These are phyloP conservation scores for Drosophila pseudoobscura DNA, from an alignment of 1,140 invertebrate species.

Conservation along the genomic window DNA sequence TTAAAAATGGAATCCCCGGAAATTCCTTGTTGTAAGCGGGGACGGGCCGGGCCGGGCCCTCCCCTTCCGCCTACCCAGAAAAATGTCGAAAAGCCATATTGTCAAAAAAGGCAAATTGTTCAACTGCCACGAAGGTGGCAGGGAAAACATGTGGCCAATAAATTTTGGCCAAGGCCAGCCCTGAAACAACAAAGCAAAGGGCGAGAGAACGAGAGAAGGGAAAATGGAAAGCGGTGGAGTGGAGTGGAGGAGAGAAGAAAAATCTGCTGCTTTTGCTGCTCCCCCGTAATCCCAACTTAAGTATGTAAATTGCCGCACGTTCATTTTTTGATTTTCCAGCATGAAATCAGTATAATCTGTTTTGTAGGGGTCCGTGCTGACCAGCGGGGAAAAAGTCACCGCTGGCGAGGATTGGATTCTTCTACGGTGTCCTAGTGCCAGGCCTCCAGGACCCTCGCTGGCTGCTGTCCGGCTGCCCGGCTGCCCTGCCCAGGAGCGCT, in stretches of 20 bases:
- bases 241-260: background rate
- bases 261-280: constrained; percentile 19
- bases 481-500: constrained; percentile 64
- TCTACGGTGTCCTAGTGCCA: constrained; percentile 8
- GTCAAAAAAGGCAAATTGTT: constrained; percentile 72
- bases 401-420: constrained; percentile 34
- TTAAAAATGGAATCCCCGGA: constrained; percentile 77
- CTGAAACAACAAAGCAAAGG: constrained; percentile 18
- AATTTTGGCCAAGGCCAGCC: constrained; percentile 53
- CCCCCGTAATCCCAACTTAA: constrained; percentile 61
- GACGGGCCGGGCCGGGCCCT: too few species aligned
- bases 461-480: constrained; percentile 4
- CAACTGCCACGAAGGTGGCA: constrained; percentile 73
- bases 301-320: constrained; percentile 81
- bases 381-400: constrained; percentile 63
- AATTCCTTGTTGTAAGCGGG: constrained; percentile 67
- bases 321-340: constrained; percentile 81
- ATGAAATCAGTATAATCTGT: constrained; percentile 80
- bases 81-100: constrained; percentile 62
- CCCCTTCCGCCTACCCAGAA: constrained; percentile 32
- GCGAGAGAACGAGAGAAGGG: constrained; percentile 8
- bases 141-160: constrained; percentile 77
- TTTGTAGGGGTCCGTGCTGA: constrained; percentile 45
- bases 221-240: background rate
- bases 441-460: constrained; percentile 6